These are phyloP conservation scores for Morone saxatilis DNA, from an alignment of 2,113 vertebrate species.

Conservation along the genomic window DNA sequence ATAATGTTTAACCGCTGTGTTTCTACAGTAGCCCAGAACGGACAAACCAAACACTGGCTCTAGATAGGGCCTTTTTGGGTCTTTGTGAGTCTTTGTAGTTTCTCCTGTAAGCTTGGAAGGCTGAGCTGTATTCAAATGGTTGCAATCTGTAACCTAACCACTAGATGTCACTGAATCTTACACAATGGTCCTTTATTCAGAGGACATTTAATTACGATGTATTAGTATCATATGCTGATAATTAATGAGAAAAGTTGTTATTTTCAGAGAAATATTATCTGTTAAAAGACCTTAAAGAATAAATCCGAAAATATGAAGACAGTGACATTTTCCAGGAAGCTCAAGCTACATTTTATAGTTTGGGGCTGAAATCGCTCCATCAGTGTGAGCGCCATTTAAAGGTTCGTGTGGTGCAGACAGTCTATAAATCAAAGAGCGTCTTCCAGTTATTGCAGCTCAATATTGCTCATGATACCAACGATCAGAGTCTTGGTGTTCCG, in stretches of 20 bases:
- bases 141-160: too few relatives aligned
- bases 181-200: not conserved
- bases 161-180: too few relatives aligned
- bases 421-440: constrained; percentile 1
- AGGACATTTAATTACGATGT: not conserved
- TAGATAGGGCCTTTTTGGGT: too few relatives aligned
- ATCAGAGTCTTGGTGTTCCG: constrained; percentile 5
- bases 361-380: constrained; percentile 5
- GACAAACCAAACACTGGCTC: too few relatives aligned
- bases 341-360: not conserved
- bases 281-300: not conserved
- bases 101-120: too few relatives aligned
- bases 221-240: not conserved
- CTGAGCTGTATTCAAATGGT: too few relatives aligned
- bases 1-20: too few relatives aligned
- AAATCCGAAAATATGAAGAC: not conserved
- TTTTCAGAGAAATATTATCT: not conserved
- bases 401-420: constrained; percentile 1
- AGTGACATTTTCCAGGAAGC: not conserved
- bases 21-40: too few relatives aligned
- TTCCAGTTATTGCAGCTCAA: constrained; percentile 18
- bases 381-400: not conserved
- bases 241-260: not conserved
- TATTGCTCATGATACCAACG: constrained; percentile 1
- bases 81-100: too few relatives aligned